Conservation (phyloP, 1,140 invertebrate species). For the Rhagoletis pomonella region DNA sequence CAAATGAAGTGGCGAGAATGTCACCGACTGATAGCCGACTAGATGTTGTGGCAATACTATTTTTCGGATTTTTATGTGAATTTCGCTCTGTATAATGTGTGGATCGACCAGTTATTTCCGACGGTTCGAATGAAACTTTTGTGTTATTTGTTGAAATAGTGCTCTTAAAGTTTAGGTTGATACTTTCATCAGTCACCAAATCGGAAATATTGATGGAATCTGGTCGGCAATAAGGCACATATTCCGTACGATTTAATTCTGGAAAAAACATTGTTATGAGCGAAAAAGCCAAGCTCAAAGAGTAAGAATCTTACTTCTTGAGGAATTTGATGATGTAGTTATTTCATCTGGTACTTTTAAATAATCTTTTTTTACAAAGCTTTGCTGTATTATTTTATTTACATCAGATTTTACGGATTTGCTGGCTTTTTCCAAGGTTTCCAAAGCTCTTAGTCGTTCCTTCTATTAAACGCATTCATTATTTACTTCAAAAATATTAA, state of each 20-base stretch:
- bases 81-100: conserved; percentile 60
- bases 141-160: conserved; percentile 56
- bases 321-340: neutral
- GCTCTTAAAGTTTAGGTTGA: conserved; percentile 65
- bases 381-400: conserved; percentile 54
- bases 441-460: conserved; percentile 65
- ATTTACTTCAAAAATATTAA: too few relatives aligned
- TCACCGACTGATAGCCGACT: conserved; percentile 59
- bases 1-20: conserved; percentile 63
- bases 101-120: conserved; percentile 69
- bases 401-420: conserved; percentile 26
- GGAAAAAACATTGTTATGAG: neutral
- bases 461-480: conserved; percentile 48
- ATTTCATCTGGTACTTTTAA: neutral
- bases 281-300: neutral
- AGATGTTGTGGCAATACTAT: neutral
- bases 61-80: conserved; percentile 15
- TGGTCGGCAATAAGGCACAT: conserved; percentile 56
- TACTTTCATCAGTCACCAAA: conserved; percentile 68
- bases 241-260: conserved; percentile 56
- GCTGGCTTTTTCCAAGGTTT: conserved; percentile 60
- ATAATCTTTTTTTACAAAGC: conserved; percentile 52
- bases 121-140: conserved; percentile 68
- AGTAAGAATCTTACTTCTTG: conserved; percentile 21
- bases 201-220: conserved; percentile 67